These are phyloP conservation scores for Lerema accius DNA, from an alignment of 1,140 invertebrate genomes.

Conservation along the genomic window DNA sequence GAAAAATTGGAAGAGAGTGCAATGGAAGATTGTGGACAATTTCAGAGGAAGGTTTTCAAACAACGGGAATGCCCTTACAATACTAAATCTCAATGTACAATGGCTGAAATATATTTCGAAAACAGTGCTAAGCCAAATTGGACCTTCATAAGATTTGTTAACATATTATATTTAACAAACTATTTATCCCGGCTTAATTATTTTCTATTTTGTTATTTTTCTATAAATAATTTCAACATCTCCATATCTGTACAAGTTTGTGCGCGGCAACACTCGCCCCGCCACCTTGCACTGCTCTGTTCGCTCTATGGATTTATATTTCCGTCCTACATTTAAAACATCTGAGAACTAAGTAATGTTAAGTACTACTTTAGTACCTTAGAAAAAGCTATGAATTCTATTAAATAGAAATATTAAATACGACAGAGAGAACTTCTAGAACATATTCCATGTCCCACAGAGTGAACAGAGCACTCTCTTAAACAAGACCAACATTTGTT, in stretches of 20 bases:
- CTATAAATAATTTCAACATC: slow-evolving; percentile 49
- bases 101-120: slow-evolving; percentile 41
- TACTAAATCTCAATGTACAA: slow-evolving; percentile 47
- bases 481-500: slow-evolving; percentile 33
- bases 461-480: slow-evolving; percentile 23
- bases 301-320: slow-evolving; percentile 9
- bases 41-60: slow-evolving; percentile 34
- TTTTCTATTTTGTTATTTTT: slow-evolving; percentile 46
- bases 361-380: slow-evolving; percentile 25
- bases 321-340: background rate
- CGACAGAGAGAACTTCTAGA: background rate
- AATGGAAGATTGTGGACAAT: slow-evolving; percentile 56
- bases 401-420: background rate
- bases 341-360: slow-evolving; percentile 12
- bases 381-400: background rate
- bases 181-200: slow-evolving; percentile 55
- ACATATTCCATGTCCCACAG: background rate
- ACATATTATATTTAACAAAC: slow-evolving; percentile 44
- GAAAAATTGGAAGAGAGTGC: slow-evolving; percentile 66
- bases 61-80: slow-evolving; percentile 54
- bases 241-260: slow-evolving; percentile 47
- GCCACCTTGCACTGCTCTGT: slow-evolving; percentile 23
- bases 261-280: slow-evolving; percentile 47
- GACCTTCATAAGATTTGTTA: slow-evolving; percentile 61
- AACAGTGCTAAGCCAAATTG: slow-evolving; percentile 63